phyloP scores from a whole-genome alignment of 1,140 invertebrate genomes.

The Amyelois transitella region DNA sequence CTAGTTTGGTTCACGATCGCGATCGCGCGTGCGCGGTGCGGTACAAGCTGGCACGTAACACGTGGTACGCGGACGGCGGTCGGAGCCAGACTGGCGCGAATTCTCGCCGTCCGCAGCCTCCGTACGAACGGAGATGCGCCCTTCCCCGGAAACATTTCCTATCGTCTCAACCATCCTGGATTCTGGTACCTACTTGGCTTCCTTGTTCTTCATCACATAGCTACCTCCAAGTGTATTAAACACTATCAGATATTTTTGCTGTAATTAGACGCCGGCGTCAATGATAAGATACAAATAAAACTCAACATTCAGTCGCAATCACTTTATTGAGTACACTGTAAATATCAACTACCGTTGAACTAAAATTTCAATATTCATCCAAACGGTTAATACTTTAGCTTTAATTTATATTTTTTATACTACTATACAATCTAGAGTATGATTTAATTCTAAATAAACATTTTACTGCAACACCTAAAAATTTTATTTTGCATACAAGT shows the following conservation, averaged over 20 bases:
- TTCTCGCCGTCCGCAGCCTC: slow-evolving; percentile 39
- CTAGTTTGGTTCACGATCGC: slow-evolving; percentile 78
- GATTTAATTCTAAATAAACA: not conserved
- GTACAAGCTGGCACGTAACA: slow-evolving; percentile 43
- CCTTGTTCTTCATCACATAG: slow-evolving; percentile 6
- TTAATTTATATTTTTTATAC: slow-evolving; percentile 8
- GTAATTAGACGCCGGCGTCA: not conserved
- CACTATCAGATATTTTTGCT: not conserved
- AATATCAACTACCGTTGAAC: slow-evolving; percentile 14
- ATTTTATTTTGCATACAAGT: too few species aligned
- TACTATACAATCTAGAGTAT: slow-evolving; percentile 2
- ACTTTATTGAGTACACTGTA: slow-evolving; percentile 23
- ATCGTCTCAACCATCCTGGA: not conserved
- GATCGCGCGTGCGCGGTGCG: slow-evolving; percentile 77
- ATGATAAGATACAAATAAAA: slow-evolving; percentile 18
- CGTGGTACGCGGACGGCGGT: slow-evolving; percentile 81
- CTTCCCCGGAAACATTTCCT: slow-evolving; percentile 28
- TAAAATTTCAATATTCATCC: not conserved
- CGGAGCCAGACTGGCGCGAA: slow-evolving; percentile 79
- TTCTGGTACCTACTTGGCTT: not conserved
- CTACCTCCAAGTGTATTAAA: not conserved
- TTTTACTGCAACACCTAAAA: too few species aligned
- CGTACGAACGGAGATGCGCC: slow-evolving; percentile 21
- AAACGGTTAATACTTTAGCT: not conserved
- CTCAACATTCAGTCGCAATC: slow-evolving; percentile 20